Evolutionary conservation across 2,113 vertebrate species (phyloP).

Genomic region (Dicrurus megarhynchus): DNA sequence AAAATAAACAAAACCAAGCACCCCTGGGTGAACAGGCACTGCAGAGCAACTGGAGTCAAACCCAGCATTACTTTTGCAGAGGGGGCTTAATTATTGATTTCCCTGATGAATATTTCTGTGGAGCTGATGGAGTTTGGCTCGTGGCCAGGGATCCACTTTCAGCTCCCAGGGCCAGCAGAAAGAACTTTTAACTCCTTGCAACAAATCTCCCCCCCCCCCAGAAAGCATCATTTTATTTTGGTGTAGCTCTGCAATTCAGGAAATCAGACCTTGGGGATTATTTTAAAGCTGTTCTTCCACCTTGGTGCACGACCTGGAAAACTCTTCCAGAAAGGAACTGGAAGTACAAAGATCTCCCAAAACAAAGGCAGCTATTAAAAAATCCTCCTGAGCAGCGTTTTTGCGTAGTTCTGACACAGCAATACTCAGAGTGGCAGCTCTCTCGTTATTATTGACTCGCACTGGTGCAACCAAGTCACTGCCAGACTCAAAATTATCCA

Average conservation of each 20-base stretch:
- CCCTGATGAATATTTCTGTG: neutral
- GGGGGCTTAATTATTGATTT: constrained; percentile 31
- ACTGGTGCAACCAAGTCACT: neutral
- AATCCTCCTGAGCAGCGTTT: neutral
- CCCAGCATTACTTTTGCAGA: neutral
- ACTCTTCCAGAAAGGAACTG: neutral
- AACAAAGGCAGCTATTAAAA: neutral
- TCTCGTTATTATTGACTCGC: neutral
- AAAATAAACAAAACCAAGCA: neutral
- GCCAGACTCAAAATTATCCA: neutral
- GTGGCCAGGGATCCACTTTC: neutral
- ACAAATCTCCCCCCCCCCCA: neutral
- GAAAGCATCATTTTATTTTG: neutral
- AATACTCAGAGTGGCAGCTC: neutral
- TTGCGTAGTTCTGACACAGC: neutral
- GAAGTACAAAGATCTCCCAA: neutral
- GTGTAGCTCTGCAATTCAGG: neutral
- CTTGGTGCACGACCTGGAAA: neutral
- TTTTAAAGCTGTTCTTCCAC: neutral
- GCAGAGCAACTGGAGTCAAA: neutral
- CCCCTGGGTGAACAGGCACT: neutral
- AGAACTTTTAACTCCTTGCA: neutral
- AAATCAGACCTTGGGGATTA: neutral
- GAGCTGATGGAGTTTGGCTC: neutral
- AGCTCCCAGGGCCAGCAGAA: neutral